Evolutionary conservation across 2,888 invertebrate species (phyloP), one percentile per base, ranked within the genome.

Genomic region (Trachelus tabidus): DNA sequence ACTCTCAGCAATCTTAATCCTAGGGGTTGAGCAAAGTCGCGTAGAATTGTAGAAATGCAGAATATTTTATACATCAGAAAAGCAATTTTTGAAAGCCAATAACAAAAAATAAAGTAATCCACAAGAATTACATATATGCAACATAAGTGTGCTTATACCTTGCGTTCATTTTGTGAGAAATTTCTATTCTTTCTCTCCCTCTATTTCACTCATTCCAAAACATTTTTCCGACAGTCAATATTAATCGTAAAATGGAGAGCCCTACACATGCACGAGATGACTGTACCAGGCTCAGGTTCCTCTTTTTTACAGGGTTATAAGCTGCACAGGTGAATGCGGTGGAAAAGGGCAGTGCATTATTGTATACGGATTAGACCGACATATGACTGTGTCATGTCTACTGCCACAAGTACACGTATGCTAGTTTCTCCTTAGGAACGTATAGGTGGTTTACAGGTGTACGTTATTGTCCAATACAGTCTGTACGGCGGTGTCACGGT

Each of bases 321-420:
- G 15, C 35, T n/a, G 73, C 76, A 80, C 40, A 40, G 79, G 68
- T 35, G 69, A 77, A 68, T 56, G 76, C 77, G 11, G 75, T 76
- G 78, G 78, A 82, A 85, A 84, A 82, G 83, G 82, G 83, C 82
- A 83, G 80, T 79, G 81, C 78, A 81, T 81, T 84, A 82, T 83
- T 2, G 56, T 23, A 23, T 83, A 83, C 79, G 77, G 80, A 79
- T 85, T 84, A 81, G 79, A 79, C 78, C 78, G 77, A 81, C 78
- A 73, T 79, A 76, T 76, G 73, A 75, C 77, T 31, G 74, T 74
- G 23, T 34, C 37, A 56, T 23, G 56, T 23, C 56, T 56, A n/a
- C 74, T 34, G 35, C 34, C 74, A 12, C 71, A 31, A 31, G 71
- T 31, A 12, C 1, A 12, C 6, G 31, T 71, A 71, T 71, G 31